phyloP scores from a whole-genome alignment of 2,797 vertebrate species.

The Prunella strophiata region DNA sequence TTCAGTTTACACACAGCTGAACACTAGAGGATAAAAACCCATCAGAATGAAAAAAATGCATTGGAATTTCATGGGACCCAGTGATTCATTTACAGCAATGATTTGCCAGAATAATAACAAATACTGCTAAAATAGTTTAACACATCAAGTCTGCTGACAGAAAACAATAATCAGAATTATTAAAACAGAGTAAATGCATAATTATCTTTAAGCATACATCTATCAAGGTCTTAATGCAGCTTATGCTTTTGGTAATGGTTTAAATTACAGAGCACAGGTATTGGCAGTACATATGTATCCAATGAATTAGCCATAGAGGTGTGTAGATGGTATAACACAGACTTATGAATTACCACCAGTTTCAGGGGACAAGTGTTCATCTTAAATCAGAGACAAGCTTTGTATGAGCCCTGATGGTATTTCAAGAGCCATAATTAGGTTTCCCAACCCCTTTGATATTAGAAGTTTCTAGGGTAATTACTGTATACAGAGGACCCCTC shows the following conservation, averaged over 20 bases:
- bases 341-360: neutral
- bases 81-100: conserved; percentile 9
- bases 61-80: neutral
- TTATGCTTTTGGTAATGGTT: neutral
- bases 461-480: neutral
- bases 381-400: neutral
- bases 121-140: conserved; percentile 22
- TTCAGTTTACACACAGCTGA: conserved; percentile 17
- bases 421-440: neutral
- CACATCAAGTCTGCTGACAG: conserved; percentile 1
- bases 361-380: neutral
- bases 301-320: neutral
- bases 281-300: neutral
- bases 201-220: conserved; percentile 1
- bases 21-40: neutral
- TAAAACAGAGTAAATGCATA: conserved; percentile 24
- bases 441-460: neutral
- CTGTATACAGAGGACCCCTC: rapidly evolving
- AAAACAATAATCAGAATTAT: conserved; percentile 48
- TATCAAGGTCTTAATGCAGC: neutral
- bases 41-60: neutral
- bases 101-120: conserved; percentile 37
- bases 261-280: neutral
- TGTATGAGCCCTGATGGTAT: neutral
- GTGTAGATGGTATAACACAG: neutral